Conservation (phyloP, 2,113 vertebrate species). For the Eira barbara region DNA sequence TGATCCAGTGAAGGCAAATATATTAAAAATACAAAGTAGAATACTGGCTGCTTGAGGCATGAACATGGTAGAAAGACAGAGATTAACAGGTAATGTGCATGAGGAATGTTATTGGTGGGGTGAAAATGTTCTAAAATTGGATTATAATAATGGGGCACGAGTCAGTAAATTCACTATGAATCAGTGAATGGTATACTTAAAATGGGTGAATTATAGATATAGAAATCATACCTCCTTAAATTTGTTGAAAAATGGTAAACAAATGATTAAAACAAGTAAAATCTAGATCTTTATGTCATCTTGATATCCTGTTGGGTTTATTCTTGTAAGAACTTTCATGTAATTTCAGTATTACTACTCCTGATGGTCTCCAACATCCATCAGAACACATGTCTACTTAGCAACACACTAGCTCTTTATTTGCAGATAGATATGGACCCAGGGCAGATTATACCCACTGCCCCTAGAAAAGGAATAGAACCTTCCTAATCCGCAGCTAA, state of each 20-base stretch:
- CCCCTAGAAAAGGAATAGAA: background rate
- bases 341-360: background rate
- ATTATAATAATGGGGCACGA: background rate
- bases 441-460: background rate
- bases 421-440: background rate
- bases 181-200: background rate
- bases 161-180: background rate
- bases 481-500: background rate
- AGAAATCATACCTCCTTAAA: background rate
- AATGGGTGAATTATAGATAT: background rate
- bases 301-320: background rate
- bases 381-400: background rate
- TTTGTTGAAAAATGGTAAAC: background rate
- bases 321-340: background rate
- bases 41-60: background rate
- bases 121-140: background rate
- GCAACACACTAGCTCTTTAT: background rate
- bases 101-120: background rate
- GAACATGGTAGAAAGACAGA: background rate
- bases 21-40: background rate
- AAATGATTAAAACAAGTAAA: background rate
- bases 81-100: background rate
- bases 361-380: no score
- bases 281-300: background rate
- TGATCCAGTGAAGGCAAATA: background rate